Base-by-base conservation (phyloP, 2,888 invertebrate genomes). In the Syritta pipiens region DNA sequence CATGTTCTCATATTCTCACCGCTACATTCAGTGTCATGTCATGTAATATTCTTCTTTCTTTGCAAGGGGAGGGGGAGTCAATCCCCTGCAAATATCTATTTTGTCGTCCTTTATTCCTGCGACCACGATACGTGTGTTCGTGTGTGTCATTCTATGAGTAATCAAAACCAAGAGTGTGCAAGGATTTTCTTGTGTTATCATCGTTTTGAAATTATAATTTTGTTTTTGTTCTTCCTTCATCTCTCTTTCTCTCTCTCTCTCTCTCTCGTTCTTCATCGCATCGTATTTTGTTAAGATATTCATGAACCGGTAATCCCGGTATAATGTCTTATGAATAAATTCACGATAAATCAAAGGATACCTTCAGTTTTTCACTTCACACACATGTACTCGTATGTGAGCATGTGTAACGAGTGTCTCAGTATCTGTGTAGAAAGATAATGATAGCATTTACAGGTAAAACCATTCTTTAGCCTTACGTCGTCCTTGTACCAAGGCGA, bases 271-370 rank as follows among this genome's bases (percentile, higher is more conserved):
- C 28, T 12, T 62, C 28, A 28, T n/a, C 9, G 9, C 28, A 28
- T 1, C 10, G 22, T 20, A 44, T 7, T 12, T 24, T 37, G 35
- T 12, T 60, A 46, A 55, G 46, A 55, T 75, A 75, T 75, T 75
- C 68, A 69, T 76, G 42, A 69, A 35, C 32, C 48, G 37, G 55
- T 55, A 68, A 75, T 75, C 62, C 40, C 10, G 42, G 48, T 35
- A 60, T 55, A 48, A 65, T 69, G 63, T 44, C 63, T 69, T 76
- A 69, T 76, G 69, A 76, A 76, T 76, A 76, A 77, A 77, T 63
- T 59, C 17, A 37, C 59, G 57, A 71, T 69, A 77, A 77, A 77
- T 77, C 76, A 46, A 59, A 77, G 46, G 46, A 51, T 63, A 40
- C 60, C 68, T 57, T 62, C 40, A 69, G 57, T 59, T 77, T 71